Evolutionary conservation across 2,797 vertebrate genomes (phyloP), one percentile per base, ranked within the genome.

Genomic region (Myoxocephalus aenaeus): DNA sequence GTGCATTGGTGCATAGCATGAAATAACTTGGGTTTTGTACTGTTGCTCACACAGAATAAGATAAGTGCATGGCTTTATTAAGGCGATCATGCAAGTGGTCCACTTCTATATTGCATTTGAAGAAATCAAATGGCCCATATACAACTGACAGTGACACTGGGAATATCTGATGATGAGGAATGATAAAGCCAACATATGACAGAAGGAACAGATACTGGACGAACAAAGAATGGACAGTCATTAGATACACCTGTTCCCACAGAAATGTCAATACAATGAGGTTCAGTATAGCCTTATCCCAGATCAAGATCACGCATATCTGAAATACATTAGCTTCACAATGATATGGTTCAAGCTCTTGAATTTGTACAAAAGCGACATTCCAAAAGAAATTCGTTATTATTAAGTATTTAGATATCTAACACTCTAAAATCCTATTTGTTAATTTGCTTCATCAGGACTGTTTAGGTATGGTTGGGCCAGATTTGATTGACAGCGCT

Each of bases 21-120:
- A 65, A 80, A 84, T 54, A 46, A 72, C 32, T 51, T 59, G 7
- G 27, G 18, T 20, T 56, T 64, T 68, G 51, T 32, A 54, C 50
- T 63, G 48, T 51, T 67, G 32, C 50, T 59, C 36, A 34, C 20
- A 58, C 1, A 58, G 73, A 64, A 80, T 29, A 54, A 65, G n/a
- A 12, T 65, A 57, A 65, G 40, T 75, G 22, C 36, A 38, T 27
- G 7, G 34, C 51, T 70, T 56, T 44, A 70, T 65, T 22, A 58
- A 42, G 20, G 32, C n/a, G 36, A 75, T 56, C 13, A 40, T 66
- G 42, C 32, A 5, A 65, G 29, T 27, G 12, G 29, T 53, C 25
- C 22, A 38, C 2, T 38, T 77, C 27, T 42, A 12, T 34, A 50
- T 0, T 22, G 7, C 17, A 42, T 64, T 73, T 76, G 13, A 40